phyloP scores from a whole-genome alignment of 2,888 invertebrate genomes.

The Rugalucina vietnamica region DNA sequence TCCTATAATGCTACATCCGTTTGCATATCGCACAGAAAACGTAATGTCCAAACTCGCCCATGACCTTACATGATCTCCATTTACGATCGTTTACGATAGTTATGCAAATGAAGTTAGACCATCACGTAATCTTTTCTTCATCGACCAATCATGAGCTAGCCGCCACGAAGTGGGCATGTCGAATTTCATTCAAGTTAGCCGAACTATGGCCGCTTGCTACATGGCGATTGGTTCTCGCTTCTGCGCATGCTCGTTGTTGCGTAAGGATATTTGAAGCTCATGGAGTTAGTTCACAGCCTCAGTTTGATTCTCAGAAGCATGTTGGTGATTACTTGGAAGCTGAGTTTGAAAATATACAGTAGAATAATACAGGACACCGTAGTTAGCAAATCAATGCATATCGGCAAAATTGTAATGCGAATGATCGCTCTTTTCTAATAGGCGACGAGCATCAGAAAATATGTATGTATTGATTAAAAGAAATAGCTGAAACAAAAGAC shows the following conservation, averaged over 20 bases:
- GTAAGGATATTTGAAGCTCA: slow-evolving; percentile 62
- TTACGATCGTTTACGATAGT: slow-evolving; percentile 42
- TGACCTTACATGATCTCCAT: slow-evolving; percentile 44
- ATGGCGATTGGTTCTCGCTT: slow-evolving; percentile 56
- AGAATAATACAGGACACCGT: too few species aligned
- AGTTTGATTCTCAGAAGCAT: slow-evolving; percentile 30
- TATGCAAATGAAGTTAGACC: slow-evolving; percentile 58
- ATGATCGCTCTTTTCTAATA: too few species aligned
- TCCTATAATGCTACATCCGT: background rate
- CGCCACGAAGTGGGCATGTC: slow-evolving; percentile 57
- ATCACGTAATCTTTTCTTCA: slow-evolving; percentile 75
- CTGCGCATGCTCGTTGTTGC: slow-evolving; percentile 66
- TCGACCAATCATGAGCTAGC: slow-evolving; percentile 72
- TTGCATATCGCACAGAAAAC: slow-evolving; percentile 3
- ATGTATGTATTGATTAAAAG: too few species aligned
- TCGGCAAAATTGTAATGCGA: too few species aligned
- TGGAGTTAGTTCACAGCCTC: slow-evolving; percentile 66
- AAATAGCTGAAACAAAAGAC: too few species aligned
- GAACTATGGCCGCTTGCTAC: background rate
- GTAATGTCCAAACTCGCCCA: slow-evolving; percentile 15
- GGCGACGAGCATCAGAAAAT: too few species aligned
- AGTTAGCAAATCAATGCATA: too few species aligned
- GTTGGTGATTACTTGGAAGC: background rate
- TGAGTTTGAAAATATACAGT: background rate
- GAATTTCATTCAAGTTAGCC: slow-evolving; percentile 11